A percentile compares a stretch with the other conserved stretches of the same genome.
These are phyloP conservation scores for Coelinius sp. DNA, from an alignment of 2,888 invertebrate species.

Conservation along the genomic window DNA sequence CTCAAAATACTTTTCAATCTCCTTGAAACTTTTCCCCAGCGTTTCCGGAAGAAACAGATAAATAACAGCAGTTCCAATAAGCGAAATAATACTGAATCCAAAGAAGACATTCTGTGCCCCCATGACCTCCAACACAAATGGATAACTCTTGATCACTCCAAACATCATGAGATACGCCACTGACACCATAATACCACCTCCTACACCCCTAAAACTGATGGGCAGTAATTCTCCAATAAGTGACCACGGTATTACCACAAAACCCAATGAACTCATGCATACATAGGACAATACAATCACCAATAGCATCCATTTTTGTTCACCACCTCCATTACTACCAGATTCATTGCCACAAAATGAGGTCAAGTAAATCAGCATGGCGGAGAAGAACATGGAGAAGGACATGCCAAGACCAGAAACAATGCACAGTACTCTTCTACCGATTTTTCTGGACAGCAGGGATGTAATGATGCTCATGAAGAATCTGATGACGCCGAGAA, in stretches of 20 bases:
- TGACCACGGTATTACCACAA: slow-evolving; percentile 76
- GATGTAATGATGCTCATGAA: slow-evolving; percentile 72
- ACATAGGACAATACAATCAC: slow-evolving; percentile 73
- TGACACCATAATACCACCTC: slow-evolving; percentile 73
- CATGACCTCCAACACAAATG: slow-evolving; percentile 68
- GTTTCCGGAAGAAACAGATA: slow-evolving; percentile 75
- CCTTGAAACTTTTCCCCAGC: slow-evolving; percentile 73
- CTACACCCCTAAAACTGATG: slow-evolving; percentile 72
- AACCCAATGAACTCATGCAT: slow-evolving; percentile 73
- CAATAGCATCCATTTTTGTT: slow-evolving; percentile 68
- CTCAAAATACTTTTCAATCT: slow-evolving; percentile 73
- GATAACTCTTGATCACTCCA: slow-evolving; percentile 72
- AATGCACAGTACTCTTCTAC: slow-evolving; percentile 72
- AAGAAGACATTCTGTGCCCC: slow-evolving; percentile 71
- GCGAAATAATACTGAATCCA: slow-evolving; percentile 70
- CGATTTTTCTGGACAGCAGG: slow-evolving; percentile 71
- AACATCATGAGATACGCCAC: slow-evolving; percentile 75
- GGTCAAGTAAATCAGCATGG: slow-evolving; percentile 61
- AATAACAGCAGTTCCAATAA: slow-evolving; percentile 70
- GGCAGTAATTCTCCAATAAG: slow-evolving; percentile 74
- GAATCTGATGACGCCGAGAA: slow-evolving; percentile 73
- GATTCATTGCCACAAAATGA: slow-evolving; percentile 41
- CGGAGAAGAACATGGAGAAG: slow-evolving; percentile 69
- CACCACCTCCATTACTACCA: slow-evolving; percentile 40
- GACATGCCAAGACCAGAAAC: slow-evolving; percentile 74